A percentile compares a stretch with the other conserved stretches of the same genome.
Conservation (phyloP, 2,888 invertebrate species). For the Zhengitettix transpicula region DNA sequence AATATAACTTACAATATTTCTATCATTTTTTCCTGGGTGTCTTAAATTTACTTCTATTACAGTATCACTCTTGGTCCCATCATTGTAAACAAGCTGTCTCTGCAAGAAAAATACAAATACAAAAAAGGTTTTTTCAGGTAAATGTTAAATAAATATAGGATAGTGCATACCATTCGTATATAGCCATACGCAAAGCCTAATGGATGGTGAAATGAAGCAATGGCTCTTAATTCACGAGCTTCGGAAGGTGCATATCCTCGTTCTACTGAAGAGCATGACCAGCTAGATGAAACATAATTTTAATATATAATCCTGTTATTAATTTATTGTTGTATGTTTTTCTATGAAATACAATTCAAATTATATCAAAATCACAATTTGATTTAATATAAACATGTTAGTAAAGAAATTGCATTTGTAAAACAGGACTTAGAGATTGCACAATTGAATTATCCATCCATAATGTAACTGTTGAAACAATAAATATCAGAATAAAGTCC, state of each 20-base stretch:
- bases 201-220: conserved; percentile 85
- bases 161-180: conserved; percentile 49
- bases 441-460: no score
- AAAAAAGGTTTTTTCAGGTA: neutral
- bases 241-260: conserved; percentile 78
- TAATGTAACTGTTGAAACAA: no score
- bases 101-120: conserved; percentile 21
- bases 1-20: conserved; percentile 46
- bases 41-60: conserved; percentile 73
- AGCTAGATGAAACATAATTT: conserved; percentile 28
- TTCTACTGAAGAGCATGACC: conserved; percentile 74
- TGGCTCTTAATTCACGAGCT: conserved; percentile 67
- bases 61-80: conserved; percentile 77
- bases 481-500: no score
- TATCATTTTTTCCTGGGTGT: conserved; percentile 72
- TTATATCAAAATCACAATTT: no score
- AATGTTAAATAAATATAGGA: conserved; percentile 1
- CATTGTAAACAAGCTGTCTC: conserved; percentile 74
- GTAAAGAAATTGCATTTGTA: no score
- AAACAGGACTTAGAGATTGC: no score
- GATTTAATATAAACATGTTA: no score
- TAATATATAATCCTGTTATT: neutral
- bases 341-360: no score
- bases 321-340: no score
- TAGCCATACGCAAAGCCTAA: conserved; percentile 72